Percentiles rank a stretch among this genome's conserved stretches.
phyloP scores from a whole-genome alignment of 2,113 vertebrate species.

The Lontra canadensis region DNA sequence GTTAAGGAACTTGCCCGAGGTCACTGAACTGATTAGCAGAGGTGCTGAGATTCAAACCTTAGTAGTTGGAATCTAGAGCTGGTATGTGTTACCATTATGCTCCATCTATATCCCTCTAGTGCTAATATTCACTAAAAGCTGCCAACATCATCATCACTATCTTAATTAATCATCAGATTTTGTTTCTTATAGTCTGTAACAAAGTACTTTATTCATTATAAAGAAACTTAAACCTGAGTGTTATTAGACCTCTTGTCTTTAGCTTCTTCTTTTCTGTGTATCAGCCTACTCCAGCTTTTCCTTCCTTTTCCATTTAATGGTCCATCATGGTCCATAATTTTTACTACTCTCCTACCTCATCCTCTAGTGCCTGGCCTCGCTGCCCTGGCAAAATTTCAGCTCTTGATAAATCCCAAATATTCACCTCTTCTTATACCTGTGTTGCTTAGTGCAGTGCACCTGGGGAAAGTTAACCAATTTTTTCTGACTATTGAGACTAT shows the following conservation, averaged over 20 bases:
- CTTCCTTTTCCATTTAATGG: not conserved
- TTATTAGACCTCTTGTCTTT: not conserved
- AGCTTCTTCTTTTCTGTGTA: not conserved
- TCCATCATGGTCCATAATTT: not conserved
- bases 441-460: not conserved
- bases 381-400: not conserved
- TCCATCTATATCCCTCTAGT: not conserved
- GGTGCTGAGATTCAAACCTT: not conserved
- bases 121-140: not conserved
- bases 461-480: not conserved
- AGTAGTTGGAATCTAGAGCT: not conserved
- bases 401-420: not conserved
- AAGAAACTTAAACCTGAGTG: not conserved
- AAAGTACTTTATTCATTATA: conserved; percentile 3
- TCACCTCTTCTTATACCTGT: not conserved
- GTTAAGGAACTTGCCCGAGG: not conserved
- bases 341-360: not conserved
- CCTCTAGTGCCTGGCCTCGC: not conserved
- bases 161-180: conserved; percentile 30
- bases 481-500: not conserved
- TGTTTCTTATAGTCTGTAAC: not conserved
- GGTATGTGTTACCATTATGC: not conserved
- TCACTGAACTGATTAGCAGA: conserved; percentile 24
- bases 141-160: not conserved
- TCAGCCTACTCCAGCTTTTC: not conserved